Base-by-base conservation (phyloP, 2,113 vertebrate species). In the Sciurus niger region DNA sequence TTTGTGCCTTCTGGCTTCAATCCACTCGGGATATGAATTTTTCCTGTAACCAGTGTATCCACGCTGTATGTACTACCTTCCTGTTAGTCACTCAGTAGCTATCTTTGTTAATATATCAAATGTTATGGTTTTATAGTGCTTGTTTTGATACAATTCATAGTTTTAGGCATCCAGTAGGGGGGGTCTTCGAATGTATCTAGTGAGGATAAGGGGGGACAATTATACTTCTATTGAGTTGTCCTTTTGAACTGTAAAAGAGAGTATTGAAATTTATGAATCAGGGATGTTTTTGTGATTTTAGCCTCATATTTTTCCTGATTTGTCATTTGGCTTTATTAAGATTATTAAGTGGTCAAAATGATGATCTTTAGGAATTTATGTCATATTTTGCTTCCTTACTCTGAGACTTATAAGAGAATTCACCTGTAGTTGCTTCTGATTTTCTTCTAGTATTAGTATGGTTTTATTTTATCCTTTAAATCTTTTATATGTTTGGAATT, bases 271-370 rank as follows among this genome's bases (percentile, higher is more conserved):
- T 80, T 70, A 25, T 79, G 17, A 90, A 30, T 93, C 24, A 72
- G 6, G 30, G 18, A 72, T 55, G 24, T 74, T 72, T 76, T 48
- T 92, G 58, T 89, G 28, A 83, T 68, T 94, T 96, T 90, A 88
- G 13, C 34, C 20, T 89, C 30, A 86, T 73, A 4, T 32, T 90
- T 96, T 78, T 48, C 58, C n/a, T 89, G 40, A 12, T 79, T 79
- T 91, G 37, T 90, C 83, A 86, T 86, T 73, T 93, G 48, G 46
- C 40, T 84, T 97, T 68, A 88, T 51, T 93, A n/a, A 87, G 24
- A 46, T 65, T 82, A 89, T 86, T 85, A 93, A 90, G 16, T 70
- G 76, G 13, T 84, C 14, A 9, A 91, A 80, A 84, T 90, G 86
- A 89, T 65, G 18, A 43, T 37, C 14, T 70, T 94, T 58, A n/a